These are phyloP conservation scores for Mimas tiliae DNA, from an alignment of 2,888 invertebrate species.

Conservation along the genomic window DNA sequence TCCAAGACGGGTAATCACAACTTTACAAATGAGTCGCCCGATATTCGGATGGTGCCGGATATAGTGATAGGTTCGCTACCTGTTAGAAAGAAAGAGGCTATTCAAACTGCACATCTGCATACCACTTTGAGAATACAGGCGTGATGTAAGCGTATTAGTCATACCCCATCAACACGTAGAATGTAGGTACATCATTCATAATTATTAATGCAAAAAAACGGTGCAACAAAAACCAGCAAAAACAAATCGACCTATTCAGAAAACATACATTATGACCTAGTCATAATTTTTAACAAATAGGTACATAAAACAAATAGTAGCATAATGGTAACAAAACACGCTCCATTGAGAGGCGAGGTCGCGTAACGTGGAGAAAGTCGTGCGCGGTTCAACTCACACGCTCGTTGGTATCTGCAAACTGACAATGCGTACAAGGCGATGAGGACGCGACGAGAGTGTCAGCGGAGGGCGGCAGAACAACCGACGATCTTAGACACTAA, in stretches of 20 bases:
- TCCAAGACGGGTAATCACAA: too few species aligned
- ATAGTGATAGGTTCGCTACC: too few species aligned
- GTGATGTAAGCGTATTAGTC: too few species aligned
- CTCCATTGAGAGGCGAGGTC: slow-evolving; percentile 10
- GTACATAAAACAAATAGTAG: neutral
- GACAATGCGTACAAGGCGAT: slow-evolving; percentile 16
- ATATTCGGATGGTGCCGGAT: too few species aligned
- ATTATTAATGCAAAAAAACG: neutral
- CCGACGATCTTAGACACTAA: neutral
- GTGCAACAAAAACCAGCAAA: neutral
- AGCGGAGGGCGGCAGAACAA: neutral
- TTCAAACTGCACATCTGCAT: too few species aligned
- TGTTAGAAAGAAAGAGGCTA: too few species aligned
- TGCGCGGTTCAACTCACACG: neutral
- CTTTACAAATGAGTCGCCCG: too few species aligned
- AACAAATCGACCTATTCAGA: neutral
- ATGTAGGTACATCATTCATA: too few species aligned
- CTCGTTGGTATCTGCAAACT: neutral
- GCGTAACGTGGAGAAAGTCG: slow-evolving; percentile 18
- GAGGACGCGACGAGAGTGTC: neutral
- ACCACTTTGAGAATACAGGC: too few species aligned
- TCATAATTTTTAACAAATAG: too few species aligned
- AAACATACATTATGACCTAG: neutral
- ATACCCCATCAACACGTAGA: too few species aligned
- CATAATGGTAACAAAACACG: neutral